Evolutionary conservation across 2,113 vertebrate genomes (phyloP).

Genomic region (Crocuta crocuta): DNA sequence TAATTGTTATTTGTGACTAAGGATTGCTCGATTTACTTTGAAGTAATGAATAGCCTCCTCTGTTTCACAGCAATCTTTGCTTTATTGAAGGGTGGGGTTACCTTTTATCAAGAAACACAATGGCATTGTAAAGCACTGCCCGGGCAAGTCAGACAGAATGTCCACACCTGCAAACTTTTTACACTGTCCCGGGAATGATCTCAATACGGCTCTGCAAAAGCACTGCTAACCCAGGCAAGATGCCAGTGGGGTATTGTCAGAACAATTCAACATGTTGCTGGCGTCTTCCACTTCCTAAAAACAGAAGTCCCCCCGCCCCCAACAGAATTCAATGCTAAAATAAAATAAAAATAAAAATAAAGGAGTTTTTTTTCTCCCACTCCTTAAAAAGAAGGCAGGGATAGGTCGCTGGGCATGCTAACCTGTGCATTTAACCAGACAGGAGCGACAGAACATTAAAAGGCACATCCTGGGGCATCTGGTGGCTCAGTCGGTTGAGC

Average conservation of each 20-base stretch:
- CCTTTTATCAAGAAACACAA: conserved; percentile 79
- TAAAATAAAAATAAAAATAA: conserved; percentile 42
- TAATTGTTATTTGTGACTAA: neutral
- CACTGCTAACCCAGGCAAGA: conserved; percentile 45
- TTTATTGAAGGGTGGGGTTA: conserved; percentile 52
- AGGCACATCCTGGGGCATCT: too few relatives aligned
- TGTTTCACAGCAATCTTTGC: conserved; percentile 17
- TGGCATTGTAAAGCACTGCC: neutral
- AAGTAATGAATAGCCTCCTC: conserved; percentile 23
- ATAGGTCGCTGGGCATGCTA: too few relatives aligned
- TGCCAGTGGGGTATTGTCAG: neutral
- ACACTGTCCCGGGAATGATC: conserved; percentile 35
- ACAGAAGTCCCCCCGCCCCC: conserved; percentile 13
- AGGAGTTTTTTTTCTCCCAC: neutral
- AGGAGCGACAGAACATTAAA: neutral
- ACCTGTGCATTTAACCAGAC: neutral
- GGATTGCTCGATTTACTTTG: neutral
- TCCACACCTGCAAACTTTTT: conserved; percentile 63
- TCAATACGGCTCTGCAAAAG: conserved; percentile 51
- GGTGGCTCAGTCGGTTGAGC: too few relatives aligned
- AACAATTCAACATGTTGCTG: conserved; percentile 38
- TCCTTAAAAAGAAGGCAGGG: neutral
- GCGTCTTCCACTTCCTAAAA: conserved; percentile 54
- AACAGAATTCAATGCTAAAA: neutral
- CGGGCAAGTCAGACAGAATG: neutral